These are phyloP conservation scores for Malurus elegans DNA, from an alignment of 2,113 vertebrate genomes.

Conservation along the genomic window DNA sequence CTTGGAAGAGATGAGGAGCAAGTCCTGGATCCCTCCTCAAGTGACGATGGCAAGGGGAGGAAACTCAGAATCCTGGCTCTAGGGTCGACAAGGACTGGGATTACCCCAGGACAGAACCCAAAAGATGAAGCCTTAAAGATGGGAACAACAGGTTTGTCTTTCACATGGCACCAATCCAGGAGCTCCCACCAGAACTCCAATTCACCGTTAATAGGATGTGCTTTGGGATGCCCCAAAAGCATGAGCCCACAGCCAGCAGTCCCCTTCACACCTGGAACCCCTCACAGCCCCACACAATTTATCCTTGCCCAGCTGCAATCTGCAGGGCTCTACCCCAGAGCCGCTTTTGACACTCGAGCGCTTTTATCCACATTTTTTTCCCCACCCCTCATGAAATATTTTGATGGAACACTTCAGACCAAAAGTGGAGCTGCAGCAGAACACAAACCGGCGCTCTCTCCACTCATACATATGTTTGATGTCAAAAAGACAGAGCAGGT, in stretches of 20 bases:
- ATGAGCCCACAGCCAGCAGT: not conserved
- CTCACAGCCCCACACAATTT: not conserved
- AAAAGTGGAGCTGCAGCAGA: not conserved
- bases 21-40: not conserved
- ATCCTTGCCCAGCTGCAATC: not conserved
- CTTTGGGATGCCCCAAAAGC: not conserved
- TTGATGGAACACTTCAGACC: not conserved
- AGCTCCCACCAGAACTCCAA: not conserved
- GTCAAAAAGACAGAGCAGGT: constrained; percentile 34
- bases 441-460: not conserved
- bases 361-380: not conserved
- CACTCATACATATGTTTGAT: not conserved
- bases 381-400: not conserved
- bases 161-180: not conserved
- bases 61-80: not conserved
- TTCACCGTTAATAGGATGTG: fast-evolving
- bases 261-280: not conserved
- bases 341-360: not conserved
- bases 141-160: not conserved
- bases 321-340: not conserved
- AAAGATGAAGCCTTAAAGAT: not conserved
- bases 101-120: not conserved
- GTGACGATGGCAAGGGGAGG: not conserved
- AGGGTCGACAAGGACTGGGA: not conserved
- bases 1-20: not conserved